Percentiles rank a stretch among this genome's conserved stretches.
These are phyloP conservation scores for Patella depressa DNA, from an alignment of 2,888 invertebrate genomes.

Conservation along the genomic window DNA sequence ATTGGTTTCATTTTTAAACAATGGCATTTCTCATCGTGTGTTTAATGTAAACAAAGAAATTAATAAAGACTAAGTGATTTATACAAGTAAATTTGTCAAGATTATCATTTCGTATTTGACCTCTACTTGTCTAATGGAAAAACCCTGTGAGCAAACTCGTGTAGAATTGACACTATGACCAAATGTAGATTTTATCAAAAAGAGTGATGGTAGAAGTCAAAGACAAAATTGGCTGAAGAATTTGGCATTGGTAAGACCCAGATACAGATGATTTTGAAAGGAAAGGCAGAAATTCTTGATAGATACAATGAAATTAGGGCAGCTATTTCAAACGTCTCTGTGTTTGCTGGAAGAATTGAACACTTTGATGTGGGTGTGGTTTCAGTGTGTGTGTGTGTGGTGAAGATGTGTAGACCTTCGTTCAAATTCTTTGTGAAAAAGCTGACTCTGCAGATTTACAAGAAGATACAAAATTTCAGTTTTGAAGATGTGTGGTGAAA, in stretches of 20 bases:
- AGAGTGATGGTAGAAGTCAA: constrained; percentile 20
- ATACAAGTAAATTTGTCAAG: too few relatives aligned
- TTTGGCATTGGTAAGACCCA: constrained; percentile 29
- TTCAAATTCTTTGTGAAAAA: constrained; percentile 29
- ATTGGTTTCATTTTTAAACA: too few relatives aligned
- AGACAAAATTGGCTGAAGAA: constrained; percentile 22
- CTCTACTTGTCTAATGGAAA: too few relatives aligned
- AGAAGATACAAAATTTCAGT: background rate
- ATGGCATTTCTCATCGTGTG: too few relatives aligned
- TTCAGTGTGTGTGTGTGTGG: background rate
- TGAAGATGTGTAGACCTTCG: constrained; percentile 20
- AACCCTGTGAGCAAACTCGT: background rate
- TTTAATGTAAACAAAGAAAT: too few relatives aligned
- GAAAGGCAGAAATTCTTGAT: constrained; percentile 24
- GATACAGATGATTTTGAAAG: constrained; percentile 23
- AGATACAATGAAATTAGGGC: background rate
- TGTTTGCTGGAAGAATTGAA: constrained; percentile 5
- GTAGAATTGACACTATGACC: constrained; percentile 22
- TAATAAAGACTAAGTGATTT: too few relatives aligned
- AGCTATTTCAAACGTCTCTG: background rate
- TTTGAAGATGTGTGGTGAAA: too few relatives aligned
- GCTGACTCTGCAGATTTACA: constrained; percentile 27
- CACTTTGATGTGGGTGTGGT: constrained; percentile 20
- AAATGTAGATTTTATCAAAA: constrained; percentile 24
- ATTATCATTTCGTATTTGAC: too few relatives aligned